These are phyloP conservation scores for Odontomachus brunneus DNA, from an alignment of 1,140 invertebrate genomes.

Conservation along the genomic window DNA sequence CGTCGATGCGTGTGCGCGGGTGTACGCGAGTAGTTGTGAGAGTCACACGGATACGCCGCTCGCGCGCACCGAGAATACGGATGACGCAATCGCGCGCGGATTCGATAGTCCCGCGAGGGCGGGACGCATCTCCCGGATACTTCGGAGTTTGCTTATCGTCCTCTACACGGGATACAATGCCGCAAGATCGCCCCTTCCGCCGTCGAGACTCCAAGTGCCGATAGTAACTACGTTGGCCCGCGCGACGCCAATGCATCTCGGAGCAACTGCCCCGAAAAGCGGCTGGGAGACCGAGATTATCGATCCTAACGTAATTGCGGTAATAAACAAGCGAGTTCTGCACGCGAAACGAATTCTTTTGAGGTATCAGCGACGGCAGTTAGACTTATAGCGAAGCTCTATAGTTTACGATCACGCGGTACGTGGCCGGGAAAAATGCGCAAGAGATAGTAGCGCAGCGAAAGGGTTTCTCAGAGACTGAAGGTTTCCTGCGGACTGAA, in stretches of 20 bases:
- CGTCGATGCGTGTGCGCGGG: not conserved
- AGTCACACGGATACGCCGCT: conserved; percentile 35
- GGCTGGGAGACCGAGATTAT: not conserved
- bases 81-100: conserved; percentile 52
- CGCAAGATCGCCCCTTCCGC: not conserved
- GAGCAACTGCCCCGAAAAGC: not conserved
- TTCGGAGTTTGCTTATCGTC: conserved; percentile 9
- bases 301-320: no score
- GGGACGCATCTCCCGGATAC: not conserved
- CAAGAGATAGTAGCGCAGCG: no score
- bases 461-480: no score
- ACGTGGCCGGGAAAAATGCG: conserved; percentile 31
- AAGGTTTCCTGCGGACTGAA: conserved; percentile 10
- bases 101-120: not conserved
- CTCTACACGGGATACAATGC: not conserved
- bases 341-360: not conserved
- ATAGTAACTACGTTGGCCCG: conserved; percentile 3
- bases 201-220: not conserved
- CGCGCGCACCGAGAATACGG: conserved; percentile 60
- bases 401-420: conserved; percentile 1
- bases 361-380: not conserved
- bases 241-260: conserved; percentile 47
- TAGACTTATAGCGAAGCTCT: conserved; percentile 44
- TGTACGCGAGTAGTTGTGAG: not conserved
- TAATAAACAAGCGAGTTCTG: not conserved